Evolutionary conservation across 2,113 vertebrate genomes (phyloP), one percentile per base, ranked within the genome.

Genomic region (Tauraco erythrolophus): DNA sequence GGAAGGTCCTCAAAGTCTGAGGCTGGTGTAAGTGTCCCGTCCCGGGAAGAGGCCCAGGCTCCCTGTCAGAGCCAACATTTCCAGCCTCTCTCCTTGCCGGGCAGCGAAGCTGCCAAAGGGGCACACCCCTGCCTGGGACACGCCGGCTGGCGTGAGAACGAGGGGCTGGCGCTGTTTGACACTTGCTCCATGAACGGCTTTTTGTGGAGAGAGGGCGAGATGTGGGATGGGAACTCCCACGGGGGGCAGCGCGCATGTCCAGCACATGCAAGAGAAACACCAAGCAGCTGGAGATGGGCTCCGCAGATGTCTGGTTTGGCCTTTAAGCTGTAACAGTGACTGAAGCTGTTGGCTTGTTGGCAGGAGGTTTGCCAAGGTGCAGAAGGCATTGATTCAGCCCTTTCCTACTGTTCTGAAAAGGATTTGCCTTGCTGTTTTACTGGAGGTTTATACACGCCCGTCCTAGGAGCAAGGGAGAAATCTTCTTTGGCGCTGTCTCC

Each of bases 341-440:
- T 0, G 4, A 81, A 48, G 60, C 93, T 75, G 69, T 60, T 2
- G 28, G 88, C 51, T 71, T 37, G 48, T 9, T 71, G 82, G 86
- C 86, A 92, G 75, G 61, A 77, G 78, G 46, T 70, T 74, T 77
- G 93, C 87, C 69, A 86, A 77, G 75, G 94, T 94, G 86, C 69
- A 75, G 76, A 65, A 88, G 74, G 66, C 72, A 65, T 81, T 45
- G 48, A 83, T 64, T 78, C 74, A 87, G 77, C 45, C 64, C 71
- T 74, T 66, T 71, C 72, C 74, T 84, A 74, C 33, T 54, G 54
- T 14, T 91, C 76, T 53, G 64, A 45, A 57, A 75, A 96, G 69
- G 61, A 81, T 60, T 9, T 76, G 62, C 83, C 56, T 71, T 41
- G 71, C 46, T 94, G 50, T 54, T 91, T 84, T 69, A 84, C 10